Conservation (phyloP, 2,888 invertebrate genomes). For the Caenorhabditis sinica region DNA sequence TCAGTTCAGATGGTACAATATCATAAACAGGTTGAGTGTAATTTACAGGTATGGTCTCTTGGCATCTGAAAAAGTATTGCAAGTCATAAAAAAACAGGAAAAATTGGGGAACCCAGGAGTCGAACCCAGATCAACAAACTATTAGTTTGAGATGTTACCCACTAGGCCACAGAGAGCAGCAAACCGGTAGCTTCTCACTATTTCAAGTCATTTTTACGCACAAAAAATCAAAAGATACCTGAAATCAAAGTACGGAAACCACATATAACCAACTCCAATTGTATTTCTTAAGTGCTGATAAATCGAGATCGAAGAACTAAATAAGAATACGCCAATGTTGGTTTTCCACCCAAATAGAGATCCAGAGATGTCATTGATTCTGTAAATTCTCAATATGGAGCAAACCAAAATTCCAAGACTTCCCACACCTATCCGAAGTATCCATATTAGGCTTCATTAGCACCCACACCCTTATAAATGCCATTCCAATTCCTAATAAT, state of each 20-base stretch:
- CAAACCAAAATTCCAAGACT: not conserved
- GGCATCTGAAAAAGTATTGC: not conserved
- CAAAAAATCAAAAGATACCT: not conserved
- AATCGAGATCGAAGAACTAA: too few species aligned
- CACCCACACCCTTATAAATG: not conserved
- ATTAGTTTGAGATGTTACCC: too few species aligned
- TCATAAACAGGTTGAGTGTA: constrained; percentile 1
- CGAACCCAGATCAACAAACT: too few species aligned
- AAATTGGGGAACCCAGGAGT: too few species aligned
- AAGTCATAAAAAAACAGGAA: not conserved
- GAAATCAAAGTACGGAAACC: not conserved
- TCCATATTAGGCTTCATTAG: not conserved
- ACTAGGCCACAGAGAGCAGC: too few species aligned
- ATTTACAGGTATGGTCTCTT: not conserved
- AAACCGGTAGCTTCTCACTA: too few species aligned
- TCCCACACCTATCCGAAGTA: not conserved
- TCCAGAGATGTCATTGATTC: too few species aligned
- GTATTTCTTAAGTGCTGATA: not conserved
- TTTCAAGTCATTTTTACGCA: too few species aligned
- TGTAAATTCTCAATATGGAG: too few species aligned
- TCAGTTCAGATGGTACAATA: not conserved
- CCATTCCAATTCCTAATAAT: constrained; percentile 4
- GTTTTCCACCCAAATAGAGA: too few species aligned
- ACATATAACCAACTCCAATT: not conserved
- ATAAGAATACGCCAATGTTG: too few species aligned